phyloP scores from a whole-genome alignment of 2,888 invertebrate genomes.

The Phanerotoma sp. region DNA sequence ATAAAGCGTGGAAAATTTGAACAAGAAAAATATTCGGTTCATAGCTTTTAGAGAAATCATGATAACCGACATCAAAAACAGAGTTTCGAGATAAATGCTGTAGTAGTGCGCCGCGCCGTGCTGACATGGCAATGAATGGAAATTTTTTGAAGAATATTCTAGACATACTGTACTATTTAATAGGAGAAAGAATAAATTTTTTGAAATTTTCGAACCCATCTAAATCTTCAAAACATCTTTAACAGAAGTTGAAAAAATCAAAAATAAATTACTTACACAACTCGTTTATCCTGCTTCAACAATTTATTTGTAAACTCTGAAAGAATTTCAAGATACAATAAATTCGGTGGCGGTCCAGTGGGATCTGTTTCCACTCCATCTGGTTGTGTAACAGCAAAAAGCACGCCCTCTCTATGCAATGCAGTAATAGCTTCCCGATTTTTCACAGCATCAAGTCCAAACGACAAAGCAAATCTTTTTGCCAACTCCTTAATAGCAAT shows the following conservation, averaged over 20 bases:
- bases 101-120: no score
- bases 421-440: constrained; percentile 96
- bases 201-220: no score
- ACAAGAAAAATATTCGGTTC: no score
- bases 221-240: no score
- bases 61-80: no score
- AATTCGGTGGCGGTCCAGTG: constrained; percentile 78
- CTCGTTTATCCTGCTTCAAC: constrained; percentile 93
- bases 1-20: no score
- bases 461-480: constrained; percentile 93
- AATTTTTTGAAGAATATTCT: no score
- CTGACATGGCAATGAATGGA: no score
- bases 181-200: no score
- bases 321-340: constrained; percentile 92
- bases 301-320: constrained; percentile 96
- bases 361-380: constrained; percentile 70
- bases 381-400: constrained; percentile 77
- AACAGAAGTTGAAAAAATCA: not conserved
- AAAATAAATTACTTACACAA: constrained; percentile 64
- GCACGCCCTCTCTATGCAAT: constrained; percentile 90
- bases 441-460: constrained; percentile 95
- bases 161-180: no score
- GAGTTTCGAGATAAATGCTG: no score
- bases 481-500: constrained; percentile 94
- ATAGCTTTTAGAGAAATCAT: no score